A percentile compares a stretch with the other conserved stretches of the same genome.
Evolutionary conservation across 2,797 vertebrate species (phyloP).

Genomic region (Otus scops): DNA sequence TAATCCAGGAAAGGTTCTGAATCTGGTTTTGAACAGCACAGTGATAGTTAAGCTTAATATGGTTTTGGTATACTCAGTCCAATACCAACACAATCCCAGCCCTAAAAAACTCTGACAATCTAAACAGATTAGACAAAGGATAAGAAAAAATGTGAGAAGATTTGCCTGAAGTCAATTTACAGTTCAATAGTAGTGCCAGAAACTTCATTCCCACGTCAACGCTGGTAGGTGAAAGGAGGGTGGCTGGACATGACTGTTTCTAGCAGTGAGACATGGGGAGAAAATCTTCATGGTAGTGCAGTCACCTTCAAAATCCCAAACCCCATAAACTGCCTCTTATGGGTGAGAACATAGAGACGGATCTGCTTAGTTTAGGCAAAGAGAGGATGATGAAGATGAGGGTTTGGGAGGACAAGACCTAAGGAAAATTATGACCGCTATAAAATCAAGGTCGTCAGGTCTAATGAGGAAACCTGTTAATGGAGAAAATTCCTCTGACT

Average conservation of each 20-base stretch:
- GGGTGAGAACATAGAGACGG: not conserved
- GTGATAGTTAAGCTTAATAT: not conserved
- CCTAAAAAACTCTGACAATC: not conserved
- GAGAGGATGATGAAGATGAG: not conserved
- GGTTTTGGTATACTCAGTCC: not conserved
- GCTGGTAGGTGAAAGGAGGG: not conserved
- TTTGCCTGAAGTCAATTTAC: slow-evolving; percentile 20
- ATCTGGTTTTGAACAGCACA: not conserved
- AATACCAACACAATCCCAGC: not conserved
- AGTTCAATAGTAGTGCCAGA: not conserved
- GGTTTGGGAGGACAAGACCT: not conserved
- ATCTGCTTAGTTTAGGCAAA: not conserved
- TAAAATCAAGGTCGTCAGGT: not conserved
- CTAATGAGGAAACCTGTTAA: not conserved
- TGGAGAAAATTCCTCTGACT: not conserved
- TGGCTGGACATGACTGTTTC: not conserved
- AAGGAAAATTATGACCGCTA: not conserved
- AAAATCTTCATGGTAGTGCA: not conserved
- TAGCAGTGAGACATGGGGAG: not conserved
- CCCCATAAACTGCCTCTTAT: not conserved
- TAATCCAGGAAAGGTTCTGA: not conserved
- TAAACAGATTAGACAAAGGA: not conserved
- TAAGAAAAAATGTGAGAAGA: slow-evolving; percentile 15
- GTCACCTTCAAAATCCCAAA: not conserved
- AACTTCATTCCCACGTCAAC: not conserved